Conservation (phyloP, 2,888 invertebrate genomes). For the Drosophila hawaiiensis region DNA sequence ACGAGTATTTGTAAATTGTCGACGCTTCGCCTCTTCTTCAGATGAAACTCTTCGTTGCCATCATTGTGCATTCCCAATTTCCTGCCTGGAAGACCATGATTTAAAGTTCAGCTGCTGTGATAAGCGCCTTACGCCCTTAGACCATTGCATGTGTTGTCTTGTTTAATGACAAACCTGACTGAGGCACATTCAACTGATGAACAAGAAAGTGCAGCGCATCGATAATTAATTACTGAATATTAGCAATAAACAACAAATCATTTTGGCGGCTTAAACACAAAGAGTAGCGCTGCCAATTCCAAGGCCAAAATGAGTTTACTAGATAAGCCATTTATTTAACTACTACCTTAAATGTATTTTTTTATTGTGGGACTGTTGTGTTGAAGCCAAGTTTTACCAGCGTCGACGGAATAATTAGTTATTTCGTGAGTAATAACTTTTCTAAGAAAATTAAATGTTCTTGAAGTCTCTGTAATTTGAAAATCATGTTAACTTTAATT, state of each 20-base stretch:
- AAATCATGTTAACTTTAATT: background rate
- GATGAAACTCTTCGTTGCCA: background rate
- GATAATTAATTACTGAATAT: background rate
- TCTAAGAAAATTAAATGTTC: background rate
- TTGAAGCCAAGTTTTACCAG: background rate
- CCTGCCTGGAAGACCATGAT: background rate
- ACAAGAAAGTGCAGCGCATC: slow-evolving; percentile 6
- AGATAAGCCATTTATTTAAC: background rate
- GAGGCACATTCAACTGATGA: background rate
- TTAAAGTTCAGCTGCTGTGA: background rate
- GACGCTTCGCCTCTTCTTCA: background rate
- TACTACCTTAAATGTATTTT: background rate
- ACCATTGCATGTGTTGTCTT: background rate
- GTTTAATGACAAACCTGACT: background rate
- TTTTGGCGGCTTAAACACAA: background rate
- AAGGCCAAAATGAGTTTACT: background rate
- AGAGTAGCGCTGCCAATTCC: background rate
- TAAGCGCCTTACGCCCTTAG: background rate
- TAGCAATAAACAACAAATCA: background rate
- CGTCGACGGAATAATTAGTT: background rate
- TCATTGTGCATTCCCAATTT: background rate
- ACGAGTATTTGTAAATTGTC: background rate
- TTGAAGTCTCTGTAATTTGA: background rate
- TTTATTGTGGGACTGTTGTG: background rate
- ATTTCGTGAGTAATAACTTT: background rate